These are phyloP conservation scores for Epinotia ramella DNA, from an alignment of 2,888 invertebrate genomes.

Conservation along the genomic window DNA sequence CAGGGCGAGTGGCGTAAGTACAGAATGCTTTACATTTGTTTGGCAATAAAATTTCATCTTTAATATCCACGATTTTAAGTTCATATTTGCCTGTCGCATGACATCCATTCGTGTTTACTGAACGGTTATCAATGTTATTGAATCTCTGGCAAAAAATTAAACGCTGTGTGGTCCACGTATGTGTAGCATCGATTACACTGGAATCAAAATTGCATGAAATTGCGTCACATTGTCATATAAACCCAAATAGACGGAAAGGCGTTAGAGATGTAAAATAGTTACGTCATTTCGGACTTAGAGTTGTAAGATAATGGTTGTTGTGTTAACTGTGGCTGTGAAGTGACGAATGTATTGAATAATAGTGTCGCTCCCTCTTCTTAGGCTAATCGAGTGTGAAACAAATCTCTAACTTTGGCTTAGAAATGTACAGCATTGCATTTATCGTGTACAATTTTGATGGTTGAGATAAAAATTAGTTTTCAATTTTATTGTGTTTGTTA, in stretches of 20 bases:
- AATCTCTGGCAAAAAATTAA: conserved; percentile 48
- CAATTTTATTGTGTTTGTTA: conserved; percentile 8
- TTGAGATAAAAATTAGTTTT: conserved; percentile 8
- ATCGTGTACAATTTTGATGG: neutral
- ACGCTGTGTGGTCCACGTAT: conserved; percentile 76
- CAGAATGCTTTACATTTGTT: conserved; percentile 13
- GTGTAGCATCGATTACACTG: conserved; percentile 65
- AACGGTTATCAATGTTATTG: conserved; percentile 45
- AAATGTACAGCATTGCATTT: conserved; percentile 1
- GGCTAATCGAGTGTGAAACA: conserved; percentile 59
- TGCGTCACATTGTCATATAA: conserved; percentile 67
- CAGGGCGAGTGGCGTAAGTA: conserved; percentile 46
- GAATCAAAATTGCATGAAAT: conserved; percentile 78
- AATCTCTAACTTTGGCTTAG: conserved; percentile 44
- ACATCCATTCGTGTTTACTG: conserved; percentile 30
- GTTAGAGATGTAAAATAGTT: neutral
- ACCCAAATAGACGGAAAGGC: conserved; percentile 9
- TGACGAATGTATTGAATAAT: conserved; percentile 62
- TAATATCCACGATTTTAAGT: neutral
- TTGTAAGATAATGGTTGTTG: conserved; percentile 34
- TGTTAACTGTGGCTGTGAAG: conserved; percentile 63
- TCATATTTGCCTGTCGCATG: neutral
- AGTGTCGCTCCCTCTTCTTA: conserved; percentile 65
- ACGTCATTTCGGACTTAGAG: conserved; percentile 11
- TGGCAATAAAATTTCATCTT: neutral